Conservation (phyloP, 2,888 invertebrate species). For the Agrotis segetum region DNA sequence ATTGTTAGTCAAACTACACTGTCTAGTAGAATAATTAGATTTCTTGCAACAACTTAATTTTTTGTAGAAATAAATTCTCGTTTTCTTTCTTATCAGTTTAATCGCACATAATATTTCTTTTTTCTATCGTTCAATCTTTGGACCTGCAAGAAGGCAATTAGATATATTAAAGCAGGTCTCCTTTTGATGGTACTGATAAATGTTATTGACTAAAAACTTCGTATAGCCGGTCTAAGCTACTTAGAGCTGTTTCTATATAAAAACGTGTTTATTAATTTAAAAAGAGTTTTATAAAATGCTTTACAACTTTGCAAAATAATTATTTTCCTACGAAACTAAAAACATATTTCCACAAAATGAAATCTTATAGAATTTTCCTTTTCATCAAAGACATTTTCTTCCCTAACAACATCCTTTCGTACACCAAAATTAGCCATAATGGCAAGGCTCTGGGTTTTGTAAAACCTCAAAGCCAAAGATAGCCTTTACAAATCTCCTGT, state of each 20-base stretch:
- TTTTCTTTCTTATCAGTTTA: too few species aligned
- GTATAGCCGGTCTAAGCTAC: too few species aligned
- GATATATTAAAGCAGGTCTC: background rate
- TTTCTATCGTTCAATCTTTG: too few species aligned
- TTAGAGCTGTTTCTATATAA: too few species aligned
- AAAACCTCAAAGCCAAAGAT: slow-evolving; percentile 31
- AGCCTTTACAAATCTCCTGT: slow-evolving; percentile 25
- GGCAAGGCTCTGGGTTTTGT: background rate
- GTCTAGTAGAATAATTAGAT: slow-evolving; percentile 23
- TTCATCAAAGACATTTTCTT: background rate
- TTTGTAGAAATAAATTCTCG: slow-evolving; percentile 17
- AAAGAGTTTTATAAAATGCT: too few species aligned
- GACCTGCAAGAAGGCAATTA: too few species aligned
- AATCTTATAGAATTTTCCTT: background rate
- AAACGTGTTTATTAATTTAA: too few species aligned
- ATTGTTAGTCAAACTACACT: slow-evolving; percentile 8
- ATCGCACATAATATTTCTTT: too few species aligned
- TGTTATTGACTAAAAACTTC: background rate
- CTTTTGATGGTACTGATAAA: background rate
- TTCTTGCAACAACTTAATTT: background rate
- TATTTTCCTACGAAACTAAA: background rate
- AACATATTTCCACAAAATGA: background rate
- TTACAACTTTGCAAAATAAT: background rate
- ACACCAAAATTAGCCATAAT: slow-evolving; percentile 26
- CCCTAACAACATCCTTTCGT: background rate